A percentile compares a stretch with the other conserved stretches of the same genome.
Evolutionary conservation across 1,140 invertebrate species (phyloP).

Genomic region (Megalonaias nervosa): DNA sequence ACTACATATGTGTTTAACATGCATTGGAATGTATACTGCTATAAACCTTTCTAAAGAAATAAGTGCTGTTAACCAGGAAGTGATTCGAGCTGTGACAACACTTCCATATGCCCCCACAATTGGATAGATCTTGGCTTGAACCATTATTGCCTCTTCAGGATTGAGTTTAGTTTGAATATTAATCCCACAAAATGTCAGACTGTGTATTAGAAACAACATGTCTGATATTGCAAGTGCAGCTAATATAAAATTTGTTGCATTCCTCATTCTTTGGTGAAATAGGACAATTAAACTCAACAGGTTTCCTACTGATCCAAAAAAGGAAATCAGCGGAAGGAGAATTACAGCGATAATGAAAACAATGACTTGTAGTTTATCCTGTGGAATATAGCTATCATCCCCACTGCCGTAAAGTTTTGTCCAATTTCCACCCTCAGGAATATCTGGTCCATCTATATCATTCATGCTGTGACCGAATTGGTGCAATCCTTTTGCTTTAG

Average conservation of each 20-base stretch:
- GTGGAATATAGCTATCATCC: constrained; percentile 15
- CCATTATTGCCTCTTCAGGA: constrained; percentile 37
- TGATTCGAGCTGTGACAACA: constrained; percentile 58
- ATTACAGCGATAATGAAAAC: constrained; percentile 50
- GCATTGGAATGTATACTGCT: constrained; percentile 61
- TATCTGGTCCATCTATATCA: no score
- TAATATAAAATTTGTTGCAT: constrained; percentile 53
- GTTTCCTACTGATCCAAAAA: constrained; percentile 60
- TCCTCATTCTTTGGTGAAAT: constrained; percentile 54
- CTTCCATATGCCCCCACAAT: constrained; percentile 56
- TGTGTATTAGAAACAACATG: constrained; percentile 55
- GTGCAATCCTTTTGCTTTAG: no score
- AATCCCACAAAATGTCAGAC: constrained; percentile 49
- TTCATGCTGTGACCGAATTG: no score
- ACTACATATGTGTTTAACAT: constrained; percentile 52
- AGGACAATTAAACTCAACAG: constrained; percentile 53
- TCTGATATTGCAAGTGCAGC: constrained; percentile 59
- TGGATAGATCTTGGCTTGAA: constrained; percentile 50
- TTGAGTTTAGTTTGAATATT: constrained; percentile 42
- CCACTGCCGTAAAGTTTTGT: no score
- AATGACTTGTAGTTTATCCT: constrained; percentile 28
- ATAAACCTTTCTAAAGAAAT: constrained; percentile 59
- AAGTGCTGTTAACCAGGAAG: constrained; percentile 55
- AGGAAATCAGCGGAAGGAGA: constrained; percentile 44
- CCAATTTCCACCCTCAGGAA: no score